Percentiles rank a stretch among this genome's conserved stretches.
Conservation (phyloP, 2,888 invertebrate genomes). For the Anoncus sp. region DNA sequence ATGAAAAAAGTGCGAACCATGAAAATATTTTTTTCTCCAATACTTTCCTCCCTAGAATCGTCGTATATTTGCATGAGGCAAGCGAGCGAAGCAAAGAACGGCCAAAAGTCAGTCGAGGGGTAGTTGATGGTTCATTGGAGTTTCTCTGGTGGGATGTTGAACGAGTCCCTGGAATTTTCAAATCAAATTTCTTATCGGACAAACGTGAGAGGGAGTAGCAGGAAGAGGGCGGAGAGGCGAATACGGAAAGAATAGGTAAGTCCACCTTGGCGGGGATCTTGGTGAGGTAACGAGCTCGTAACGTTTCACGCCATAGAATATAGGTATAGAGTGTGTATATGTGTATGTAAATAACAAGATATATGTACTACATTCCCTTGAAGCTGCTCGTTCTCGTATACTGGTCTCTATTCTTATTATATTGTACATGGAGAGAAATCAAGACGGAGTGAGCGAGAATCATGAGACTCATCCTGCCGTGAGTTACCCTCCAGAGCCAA, state of each 20-base stretch:
- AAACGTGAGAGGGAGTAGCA: constrained; percentile 67
- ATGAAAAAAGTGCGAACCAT: too few species aligned
- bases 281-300: constrained; percentile 71
- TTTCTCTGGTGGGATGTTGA: constrained; percentile 43
- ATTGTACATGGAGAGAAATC: background rate
- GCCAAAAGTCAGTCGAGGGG: background rate
- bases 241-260: constrained; percentile 65
- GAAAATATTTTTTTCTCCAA: too few species aligned
- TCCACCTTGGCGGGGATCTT: constrained; percentile 58
- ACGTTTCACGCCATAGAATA: constrained; percentile 42
- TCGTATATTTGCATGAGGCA: constrained; percentile 77
- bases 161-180: constrained; percentile 79
- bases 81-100: background rate
- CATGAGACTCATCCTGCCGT: constrained; percentile 28
- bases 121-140: constrained; percentile 35
- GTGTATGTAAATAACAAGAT: constrained; percentile 6
- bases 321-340: constrained; percentile 1
- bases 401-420: background rate
- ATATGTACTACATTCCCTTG: constrained; percentile 6
- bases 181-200: constrained; percentile 81
- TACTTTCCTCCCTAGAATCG: constrained; percentile 65
- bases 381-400: background rate
- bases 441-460: constrained; percentile 12
- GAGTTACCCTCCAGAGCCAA: constrained; percentile 38
- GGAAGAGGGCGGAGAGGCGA: constrained; percentile 3